Conservation (phyloP, 2,797 vertebrate genomes). For the Emys orbicularis region DNA sequence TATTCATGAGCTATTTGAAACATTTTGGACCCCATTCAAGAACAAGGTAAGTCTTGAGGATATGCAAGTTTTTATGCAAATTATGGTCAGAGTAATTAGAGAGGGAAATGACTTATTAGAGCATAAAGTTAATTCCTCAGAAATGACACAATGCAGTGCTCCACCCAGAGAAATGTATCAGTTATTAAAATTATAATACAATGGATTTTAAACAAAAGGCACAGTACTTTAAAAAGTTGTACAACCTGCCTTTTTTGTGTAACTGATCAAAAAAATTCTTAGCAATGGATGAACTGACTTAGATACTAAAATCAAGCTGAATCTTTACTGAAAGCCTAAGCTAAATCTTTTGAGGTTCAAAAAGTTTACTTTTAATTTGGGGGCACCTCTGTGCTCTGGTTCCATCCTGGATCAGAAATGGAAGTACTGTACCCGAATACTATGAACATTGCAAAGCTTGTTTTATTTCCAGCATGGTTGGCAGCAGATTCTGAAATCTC, state of each 20-base stretch:
- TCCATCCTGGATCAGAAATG: background rate
- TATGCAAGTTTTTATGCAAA: background rate
- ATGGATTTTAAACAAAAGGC: slow-evolving; percentile 51
- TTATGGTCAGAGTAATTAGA: background rate
- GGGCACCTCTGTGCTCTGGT: background rate
- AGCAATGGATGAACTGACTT: background rate
- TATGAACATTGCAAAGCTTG: background rate
- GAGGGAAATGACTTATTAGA: background rate
- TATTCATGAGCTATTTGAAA: background rate
- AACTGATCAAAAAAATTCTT: background rate
- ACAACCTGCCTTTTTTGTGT: slow-evolving; percentile 39
- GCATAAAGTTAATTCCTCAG: background rate
- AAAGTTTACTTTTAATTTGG: background rate
- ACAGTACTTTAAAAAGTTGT: background rate
- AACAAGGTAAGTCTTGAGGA: background rate
- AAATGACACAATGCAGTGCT: background rate
- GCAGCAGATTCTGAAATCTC: background rate
- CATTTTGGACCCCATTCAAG: background rate
- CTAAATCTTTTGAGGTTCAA: background rate
- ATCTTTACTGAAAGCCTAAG: background rate
- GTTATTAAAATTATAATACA: background rate
- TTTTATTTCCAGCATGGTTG: background rate
- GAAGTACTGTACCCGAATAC: background rate
- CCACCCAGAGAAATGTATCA: background rate
- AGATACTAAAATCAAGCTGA: background rate